Evolutionary conservation across 2,797 vertebrate genomes (phyloP), one percentile per base, ranked within the genome.

Genomic region (Notolabrus celidotus): DNA sequence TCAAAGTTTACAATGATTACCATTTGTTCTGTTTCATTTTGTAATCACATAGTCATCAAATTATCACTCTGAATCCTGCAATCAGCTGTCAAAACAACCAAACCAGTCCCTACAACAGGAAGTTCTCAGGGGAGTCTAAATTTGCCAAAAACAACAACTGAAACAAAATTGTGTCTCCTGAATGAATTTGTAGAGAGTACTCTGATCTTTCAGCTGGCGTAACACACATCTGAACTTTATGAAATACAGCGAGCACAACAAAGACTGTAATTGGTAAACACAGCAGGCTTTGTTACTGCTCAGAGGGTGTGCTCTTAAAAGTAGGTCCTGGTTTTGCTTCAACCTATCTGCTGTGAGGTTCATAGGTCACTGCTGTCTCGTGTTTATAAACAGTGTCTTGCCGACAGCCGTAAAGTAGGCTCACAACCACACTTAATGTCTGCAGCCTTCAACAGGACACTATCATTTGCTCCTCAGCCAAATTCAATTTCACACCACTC

Each of bases 331-430:
- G 19, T 74, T 83, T 85, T 81, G 63, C 66, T 72, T 72, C 79
- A 52, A 77, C 82, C 83, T 86, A 90, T 92, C 82, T 85, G 78
- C 77, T 50, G 74, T 11, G 7, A 71, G 91, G 94, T 93, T 93
- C 93, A 95, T 86, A 95, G 94, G 93, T 94, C 94, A 92, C 67
- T 62, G 27, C 50, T 43, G 71, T 61, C 89, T 88, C 85, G 17
- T 91, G 92, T 91, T 93, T 93, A 94, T 93, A 94, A 93, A 94
- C 88, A 90, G 65, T n/a, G 73, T 85, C 67, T 69, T 74, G 66
- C 73, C 12, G 4, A 79, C 80, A 79, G 82, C 52, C 14, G 12
- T 27, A 53, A 84, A 84, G 84, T 58, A 71, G 74, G 64, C 79
- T 88, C 77, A 75, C 82, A 86, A 90, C 74, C 78, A 58, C 82